Evolutionary conservation across 1,140 invertebrate genomes (phyloP), one percentile per base, ranked within the genome.

Genomic region (Drosophila carrolli): DNA sequence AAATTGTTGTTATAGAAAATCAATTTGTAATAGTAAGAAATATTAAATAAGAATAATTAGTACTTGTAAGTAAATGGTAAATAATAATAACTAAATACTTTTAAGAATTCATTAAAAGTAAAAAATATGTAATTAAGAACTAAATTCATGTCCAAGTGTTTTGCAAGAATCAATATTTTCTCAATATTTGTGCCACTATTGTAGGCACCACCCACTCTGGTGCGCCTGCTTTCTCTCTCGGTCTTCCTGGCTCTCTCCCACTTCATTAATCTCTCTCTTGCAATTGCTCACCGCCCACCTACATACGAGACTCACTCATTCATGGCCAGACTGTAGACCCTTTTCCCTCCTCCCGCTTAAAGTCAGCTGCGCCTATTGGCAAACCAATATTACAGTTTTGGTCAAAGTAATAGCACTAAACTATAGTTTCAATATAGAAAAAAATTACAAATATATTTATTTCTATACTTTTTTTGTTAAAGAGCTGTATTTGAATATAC

Each of bases 261-360:
- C 54, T 41, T 41, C 41, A 50, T 60, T 41, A 44, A 8, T 56
- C 53, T 44, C 29, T 48, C 40, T 48, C 43, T 48, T 4, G 19
- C 56, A 41, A 60, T 70, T 74, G 57, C 76, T 79, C 46, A 54
- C 79, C 83, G 75, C 83, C 83, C 75, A 86, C 83, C 83, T 86
- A 75, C 72, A 78, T 46, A 82, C 65, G 79, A 61, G 79, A 88
- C 68, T 88, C 72, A 89, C 72, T 88, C 83, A 88, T 88, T 88
- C 83, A 88, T 88, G 67, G 79, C 84, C 78, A 83, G 83, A 83
- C 83, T 72, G 43, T 50, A 59, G 38, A 44, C 63, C 46, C 46
- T 43, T 43, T 6, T 23, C 19, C 29, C 43, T 38, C 29, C 19
- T 51, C 19, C n/a, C 23, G 46, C 19, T 9, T 13, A 57, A 41